Conservation (phyloP, 1,140 invertebrate genomes). For the Patella vulgata region DNA sequence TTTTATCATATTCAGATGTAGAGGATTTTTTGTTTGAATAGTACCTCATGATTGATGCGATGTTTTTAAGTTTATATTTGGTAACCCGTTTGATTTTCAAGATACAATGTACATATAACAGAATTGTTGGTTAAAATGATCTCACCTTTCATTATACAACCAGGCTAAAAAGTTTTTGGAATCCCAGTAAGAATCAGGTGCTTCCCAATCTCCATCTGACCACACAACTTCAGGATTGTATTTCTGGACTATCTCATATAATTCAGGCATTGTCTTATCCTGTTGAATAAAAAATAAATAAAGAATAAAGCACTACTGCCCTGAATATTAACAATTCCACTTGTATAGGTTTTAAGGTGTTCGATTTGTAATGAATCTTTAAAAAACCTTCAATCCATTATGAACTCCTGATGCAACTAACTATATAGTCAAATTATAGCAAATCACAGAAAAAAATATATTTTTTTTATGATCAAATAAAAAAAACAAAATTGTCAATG, state of each 20-base stretch:
- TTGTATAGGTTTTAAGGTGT: not conserved
- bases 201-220: conserved; percentile 81
- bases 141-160: conserved; percentile 90
- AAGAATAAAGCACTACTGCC: not conserved
- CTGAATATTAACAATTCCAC: not conserved
- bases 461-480: not conserved
- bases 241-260: conserved; percentile 72
- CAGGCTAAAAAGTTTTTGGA: conserved; percentile 78
- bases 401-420: no score
- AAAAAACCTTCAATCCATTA: not conserved
- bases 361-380: not conserved
- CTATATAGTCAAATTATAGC: no score
- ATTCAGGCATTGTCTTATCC: conserved; percentile 67
- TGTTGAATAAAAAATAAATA: conserved; percentile 17
- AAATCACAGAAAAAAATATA: not conserved
- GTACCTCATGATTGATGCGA: no score
- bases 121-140: no score
- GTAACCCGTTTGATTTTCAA: no score
- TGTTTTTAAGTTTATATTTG: no score
- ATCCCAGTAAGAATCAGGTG: conserved; percentile 75
- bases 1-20: no score
- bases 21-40: no score
- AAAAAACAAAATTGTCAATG: not conserved
- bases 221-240: conserved; percentile 92
- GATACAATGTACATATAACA: no score